These are phyloP conservation scores for Globodera rostochiensis DNA, from an alignment of 1,140 invertebrate genomes.

Conservation along the genomic window DNA sequence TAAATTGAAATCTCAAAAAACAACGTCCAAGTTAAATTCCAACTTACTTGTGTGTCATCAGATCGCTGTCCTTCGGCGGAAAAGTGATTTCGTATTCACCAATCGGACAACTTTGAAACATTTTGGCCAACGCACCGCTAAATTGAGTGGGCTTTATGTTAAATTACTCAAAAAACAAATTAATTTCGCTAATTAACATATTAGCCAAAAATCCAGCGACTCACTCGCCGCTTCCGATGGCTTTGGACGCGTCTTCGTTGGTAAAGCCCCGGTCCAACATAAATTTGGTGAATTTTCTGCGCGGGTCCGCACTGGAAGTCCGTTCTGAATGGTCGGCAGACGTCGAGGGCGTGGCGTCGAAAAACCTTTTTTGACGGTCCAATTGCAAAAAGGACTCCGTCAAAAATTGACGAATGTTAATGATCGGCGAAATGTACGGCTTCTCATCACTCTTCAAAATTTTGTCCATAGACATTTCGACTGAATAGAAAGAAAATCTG, in stretches of 20 bases:
- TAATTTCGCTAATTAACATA: conserved; percentile 22
- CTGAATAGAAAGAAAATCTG: too few relatives aligned
- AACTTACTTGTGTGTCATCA: conserved; percentile 43
- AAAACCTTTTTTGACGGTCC: conserved; percentile 37
- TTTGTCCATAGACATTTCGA: conserved; percentile 51
- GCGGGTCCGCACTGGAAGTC: conserved; percentile 12
- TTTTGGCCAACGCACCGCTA: conserved; percentile 29
- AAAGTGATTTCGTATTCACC: conserved; percentile 44
- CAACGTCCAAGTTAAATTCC: conserved; percentile 10
- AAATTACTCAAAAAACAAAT: conserved; percentile 24
- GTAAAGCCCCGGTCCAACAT: conserved; percentile 21
- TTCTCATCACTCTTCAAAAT: conserved; percentile 45
- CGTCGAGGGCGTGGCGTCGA: conserved; percentile 16
- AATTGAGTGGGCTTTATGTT: conserved; percentile 27
- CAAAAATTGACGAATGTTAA: conserved; percentile 44
- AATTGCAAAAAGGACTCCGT: conserved; percentile 34
- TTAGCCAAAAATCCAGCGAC: conserved; percentile 17
- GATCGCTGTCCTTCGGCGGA: conserved; percentile 35
- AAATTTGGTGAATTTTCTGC: conserved; percentile 35
- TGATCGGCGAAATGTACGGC: conserved; percentile 51
- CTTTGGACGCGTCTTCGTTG: conserved; percentile 19
- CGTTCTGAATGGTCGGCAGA: neutral
- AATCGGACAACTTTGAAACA: conserved; percentile 34
- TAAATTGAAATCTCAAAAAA: conserved; percentile 25
- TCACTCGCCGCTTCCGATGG: conserved; percentile 34